Conservation (phyloP, 2,888 invertebrate genomes). For the Euclidia mi region DNA sequence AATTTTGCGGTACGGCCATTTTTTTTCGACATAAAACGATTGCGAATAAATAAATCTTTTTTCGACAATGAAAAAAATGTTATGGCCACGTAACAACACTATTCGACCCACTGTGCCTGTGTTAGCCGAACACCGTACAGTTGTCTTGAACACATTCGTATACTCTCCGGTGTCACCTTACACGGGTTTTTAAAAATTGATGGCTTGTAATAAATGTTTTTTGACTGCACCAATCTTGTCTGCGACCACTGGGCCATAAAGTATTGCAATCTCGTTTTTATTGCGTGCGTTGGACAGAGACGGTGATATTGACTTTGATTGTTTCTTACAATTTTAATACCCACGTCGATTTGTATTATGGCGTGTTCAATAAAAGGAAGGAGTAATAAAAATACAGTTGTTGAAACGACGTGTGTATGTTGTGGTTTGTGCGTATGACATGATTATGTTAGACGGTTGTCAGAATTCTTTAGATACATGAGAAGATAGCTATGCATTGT, state of each 20-base stretch:
- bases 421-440: slow-evolving; percentile 57
- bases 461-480: slow-evolving; percentile 31
- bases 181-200: slow-evolving; percentile 85
- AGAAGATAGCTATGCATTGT: slow-evolving; percentile 4
- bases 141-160: slow-evolving; percentile 70
- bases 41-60: slow-evolving; percentile 39
- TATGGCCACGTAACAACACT: slow-evolving; percentile 52
- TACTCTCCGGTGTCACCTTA: slow-evolving; percentile 82
- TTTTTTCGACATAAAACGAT: slow-evolving; percentile 33
- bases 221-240: slow-evolving; percentile 77
- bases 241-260: slow-evolving; percentile 72
- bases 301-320: slow-evolving; percentile 60
- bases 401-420: slow-evolving; percentile 64
- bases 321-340: slow-evolving; percentile 74
- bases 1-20: slow-evolving; percentile 29
- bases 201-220: slow-evolving; percentile 85
- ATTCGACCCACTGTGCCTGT: slow-evolving; percentile 69
- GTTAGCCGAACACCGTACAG: slow-evolving; percentile 61
- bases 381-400: slow-evolving; percentile 65
- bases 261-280: slow-evolving; percentile 57
- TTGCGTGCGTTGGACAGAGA: slow-evolving; percentile 57
- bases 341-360: slow-evolving; percentile 76
- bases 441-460: slow-evolving; percentile 42
- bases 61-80: slow-evolving; percentile 26
- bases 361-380: slow-evolving; percentile 64